A percentile compares a stretch with the other conserved stretches of the same genome.
These are phyloP conservation scores for Gephyroberyx darwinii DNA, from an alignment of 2,797 vertebrate species.

Conservation along the genomic window DNA sequence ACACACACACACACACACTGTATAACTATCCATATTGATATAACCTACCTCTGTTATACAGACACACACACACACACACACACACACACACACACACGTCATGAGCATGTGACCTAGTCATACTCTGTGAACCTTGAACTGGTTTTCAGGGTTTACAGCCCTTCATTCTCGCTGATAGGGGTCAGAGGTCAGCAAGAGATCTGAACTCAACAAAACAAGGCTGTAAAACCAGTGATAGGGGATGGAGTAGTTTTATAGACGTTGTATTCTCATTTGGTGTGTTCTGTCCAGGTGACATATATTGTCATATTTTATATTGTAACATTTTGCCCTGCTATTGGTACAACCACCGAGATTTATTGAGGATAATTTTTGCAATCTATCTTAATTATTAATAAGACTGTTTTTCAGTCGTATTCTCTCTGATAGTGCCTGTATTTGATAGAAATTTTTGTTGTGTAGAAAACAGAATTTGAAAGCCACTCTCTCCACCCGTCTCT, in stretches of 20 bases:
- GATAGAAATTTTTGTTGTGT: background rate
- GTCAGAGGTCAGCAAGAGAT: conserved; percentile 69
- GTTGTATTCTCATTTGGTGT: conserved; percentile 47
- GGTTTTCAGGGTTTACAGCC: conserved; percentile 75
- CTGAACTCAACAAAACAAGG: conserved; percentile 77
- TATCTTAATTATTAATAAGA: background rate
- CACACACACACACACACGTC: conserved; percentile 29
- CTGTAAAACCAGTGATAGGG: conserved; percentile 75
- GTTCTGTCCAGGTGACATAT: conserved; percentile 36
- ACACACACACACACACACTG: conserved; percentile 19
- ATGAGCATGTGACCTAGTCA: conserved; percentile 69
- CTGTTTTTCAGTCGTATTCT: conserved; percentile 11
- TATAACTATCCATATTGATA: conserved; percentile 50
- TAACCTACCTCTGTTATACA: conserved; percentile 11
- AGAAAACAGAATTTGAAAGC: background rate
- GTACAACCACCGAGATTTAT: background rate
- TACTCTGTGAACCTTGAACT: conserved; percentile 74
- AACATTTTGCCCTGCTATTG: background rate
- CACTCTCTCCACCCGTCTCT: conserved; percentile 9
- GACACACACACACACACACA: conserved; percentile 20
- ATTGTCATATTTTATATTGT: background rate
- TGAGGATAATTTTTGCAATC: background rate
- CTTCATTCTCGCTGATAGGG: conserved; percentile 69
- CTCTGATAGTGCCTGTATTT: background rate
- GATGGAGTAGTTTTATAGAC: conserved; percentile 64